Conservation (phyloP, 2,113 vertebrate genomes). For the Oxyura jamaicensis region DNA sequence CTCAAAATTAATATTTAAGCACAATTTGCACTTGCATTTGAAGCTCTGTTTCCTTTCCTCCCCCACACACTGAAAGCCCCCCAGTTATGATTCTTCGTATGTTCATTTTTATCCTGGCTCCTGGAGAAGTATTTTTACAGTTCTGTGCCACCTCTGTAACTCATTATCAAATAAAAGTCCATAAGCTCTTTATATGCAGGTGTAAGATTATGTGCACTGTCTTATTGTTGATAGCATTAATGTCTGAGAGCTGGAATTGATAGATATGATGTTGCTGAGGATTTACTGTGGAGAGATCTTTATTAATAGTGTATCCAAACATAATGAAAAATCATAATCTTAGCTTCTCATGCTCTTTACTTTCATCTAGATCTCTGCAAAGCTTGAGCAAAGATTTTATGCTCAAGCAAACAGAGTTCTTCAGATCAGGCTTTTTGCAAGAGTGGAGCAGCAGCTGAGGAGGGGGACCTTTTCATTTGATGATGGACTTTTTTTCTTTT, state of each 20-base stretch:
- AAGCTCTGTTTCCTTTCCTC: neutral
- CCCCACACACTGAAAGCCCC: neutral
- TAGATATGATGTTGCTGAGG: neutral
- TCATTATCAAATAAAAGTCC: slow-evolving; percentile 44
- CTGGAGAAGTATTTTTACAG: neutral
- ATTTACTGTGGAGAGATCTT: slow-evolving; percentile 53
- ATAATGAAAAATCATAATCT: slow-evolving; percentile 43
- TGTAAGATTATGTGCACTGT: slow-evolving; percentile 29
- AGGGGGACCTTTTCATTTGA: neutral
- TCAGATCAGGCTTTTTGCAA: neutral
- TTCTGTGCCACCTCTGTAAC: neutral
- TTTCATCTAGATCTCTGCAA: slow-evolving; percentile 22
- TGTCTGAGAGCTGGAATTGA: slow-evolving; percentile 19
- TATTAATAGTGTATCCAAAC: slow-evolving; percentile 44
- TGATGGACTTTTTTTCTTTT: neutral
- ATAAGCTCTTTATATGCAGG: slow-evolving; percentile 39
- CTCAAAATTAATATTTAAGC: neutral
- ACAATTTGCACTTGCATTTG: neutral
- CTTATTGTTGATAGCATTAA: slow-evolving; percentile 42
- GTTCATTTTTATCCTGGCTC: neutral
- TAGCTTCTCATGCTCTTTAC: slow-evolving; percentile 13
- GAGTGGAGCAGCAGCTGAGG: neutral
- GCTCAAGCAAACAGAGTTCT: neutral
- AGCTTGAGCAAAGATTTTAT: slow-evolving; percentile 10
- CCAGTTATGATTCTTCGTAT: neutral